Evolutionary conservation across 2,888 invertebrate genomes (phyloP).

Genomic region (Eristalis tenax): DNA sequence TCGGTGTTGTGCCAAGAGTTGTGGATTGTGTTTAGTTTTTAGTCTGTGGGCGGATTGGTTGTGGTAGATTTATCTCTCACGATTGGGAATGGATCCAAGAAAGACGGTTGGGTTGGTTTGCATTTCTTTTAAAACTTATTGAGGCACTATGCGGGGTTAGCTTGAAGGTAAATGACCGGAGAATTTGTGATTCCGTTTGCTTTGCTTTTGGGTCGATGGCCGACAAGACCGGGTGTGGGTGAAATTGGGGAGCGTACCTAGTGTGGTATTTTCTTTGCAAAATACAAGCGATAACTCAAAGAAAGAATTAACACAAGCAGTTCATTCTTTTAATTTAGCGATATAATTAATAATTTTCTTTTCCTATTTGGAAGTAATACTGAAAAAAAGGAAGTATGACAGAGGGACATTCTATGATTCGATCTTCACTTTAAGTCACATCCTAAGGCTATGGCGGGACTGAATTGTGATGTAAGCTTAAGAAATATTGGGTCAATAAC

Average conservation of each 20-base stretch:
- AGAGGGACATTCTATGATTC: too few species aligned
- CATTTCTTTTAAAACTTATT: constrained; percentile 3
- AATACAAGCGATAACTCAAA: background rate
- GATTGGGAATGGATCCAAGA: constrained; percentile 45
- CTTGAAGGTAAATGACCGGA: background rate
- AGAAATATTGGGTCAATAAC: too few species aligned
- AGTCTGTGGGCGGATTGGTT: background rate
- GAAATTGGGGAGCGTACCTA: background rate
- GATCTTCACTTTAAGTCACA: too few species aligned
- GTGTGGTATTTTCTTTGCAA: background rate
- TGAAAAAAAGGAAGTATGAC: too few species aligned
- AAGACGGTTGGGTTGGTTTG: constrained; percentile 9
- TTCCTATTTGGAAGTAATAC: too few species aligned
- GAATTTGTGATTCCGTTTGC: background rate
- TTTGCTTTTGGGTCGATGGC: background rate
- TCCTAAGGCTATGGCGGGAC: too few species aligned
- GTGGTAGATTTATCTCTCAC: constrained; percentile 18
- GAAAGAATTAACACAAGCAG: too few species aligned
- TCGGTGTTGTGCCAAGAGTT: constrained; percentile 39
- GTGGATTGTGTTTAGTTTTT: constrained; percentile 7
- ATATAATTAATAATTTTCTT: too few species aligned
- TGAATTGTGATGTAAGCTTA: too few species aligned
- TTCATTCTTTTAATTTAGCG: too few species aligned
- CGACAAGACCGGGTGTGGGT: background rate
- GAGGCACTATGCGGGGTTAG: background rate